Base-by-base conservation (phyloP, 2,797 vertebrate genomes). In the Glyptemys insculpta region DNA sequence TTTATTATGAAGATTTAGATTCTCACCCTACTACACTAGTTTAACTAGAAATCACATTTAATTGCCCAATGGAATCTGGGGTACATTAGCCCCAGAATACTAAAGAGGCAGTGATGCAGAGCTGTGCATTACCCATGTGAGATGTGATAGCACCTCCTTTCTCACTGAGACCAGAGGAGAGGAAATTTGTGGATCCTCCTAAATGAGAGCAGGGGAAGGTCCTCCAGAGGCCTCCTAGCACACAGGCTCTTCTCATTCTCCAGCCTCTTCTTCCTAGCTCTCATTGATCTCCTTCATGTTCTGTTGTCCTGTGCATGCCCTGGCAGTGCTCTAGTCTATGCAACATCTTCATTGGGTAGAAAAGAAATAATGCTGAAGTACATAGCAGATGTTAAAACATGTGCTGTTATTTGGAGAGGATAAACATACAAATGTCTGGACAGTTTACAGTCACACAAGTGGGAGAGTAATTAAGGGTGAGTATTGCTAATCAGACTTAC, bases 351-450 rank as follows among this genome's bases (percentile, higher is more conserved):
- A 89, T 50, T 83, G 76, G 91, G 81, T 59, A 19, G 87, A 90
- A 62, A 92, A 78, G 57, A 83, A 88, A 84, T 65, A 94, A 91
- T 31, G 82, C 54, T 88, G 91, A 80, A 92, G 76, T 85, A 95
- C 93, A 94, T 91, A 86, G 47, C 49, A 79, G 65, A 78, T 92
- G 84, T 83, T 89, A 95, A 87, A 82, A 85, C 44, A 6, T 74
- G 90, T 14, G 37, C 72, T 79, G 56, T n/a, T 84, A 41, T 86
- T 74, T 54, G 49, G 54, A 54, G 57, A 76, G 81, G 88, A 93
- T 90, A 80, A 79, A 79, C 8, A 9, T 16, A 34, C 74, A 79
- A 57, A 79, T 95, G 95, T 93, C n/a, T 76, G 81, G 54, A 50
- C 49, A 90, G 87, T 25, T 62, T 62, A 85, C 44, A 82, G 57